Percentiles rank a stretch among this genome's conserved stretches.
These are phyloP conservation scores for Neotoma lepida DNA, from an alignment of 2,113 vertebrate genomes.

Conservation along the genomic window DNA sequence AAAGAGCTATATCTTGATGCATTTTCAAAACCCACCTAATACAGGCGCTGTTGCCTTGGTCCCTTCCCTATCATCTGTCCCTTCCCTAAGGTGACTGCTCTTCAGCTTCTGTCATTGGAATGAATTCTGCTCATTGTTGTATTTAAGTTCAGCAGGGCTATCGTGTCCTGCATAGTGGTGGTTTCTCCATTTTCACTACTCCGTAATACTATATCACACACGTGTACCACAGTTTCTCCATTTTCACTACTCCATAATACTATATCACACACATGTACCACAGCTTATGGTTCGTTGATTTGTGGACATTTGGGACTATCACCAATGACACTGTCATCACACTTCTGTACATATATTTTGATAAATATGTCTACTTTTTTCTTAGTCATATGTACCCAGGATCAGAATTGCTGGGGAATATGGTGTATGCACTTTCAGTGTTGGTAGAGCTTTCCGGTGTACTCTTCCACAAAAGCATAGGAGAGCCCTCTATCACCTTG, in stretches of 20 bases:
- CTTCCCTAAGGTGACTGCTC: background rate
- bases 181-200: background rate
- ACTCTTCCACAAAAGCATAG: background rate
- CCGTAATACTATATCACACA: background rate
- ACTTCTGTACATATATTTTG: background rate
- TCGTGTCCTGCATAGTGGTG: background rate
- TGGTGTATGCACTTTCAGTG: background rate
- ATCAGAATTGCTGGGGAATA: background rate
- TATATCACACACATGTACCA: background rate
- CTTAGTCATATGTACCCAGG: background rate
- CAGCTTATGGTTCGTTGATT: background rate
- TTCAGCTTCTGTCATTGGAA: background rate
- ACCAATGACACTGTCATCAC: background rate
- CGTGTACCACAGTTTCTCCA: rapidly evolving
- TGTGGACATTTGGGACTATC: background rate
- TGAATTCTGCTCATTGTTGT: background rate
- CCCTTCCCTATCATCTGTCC: background rate
- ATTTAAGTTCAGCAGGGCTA: background rate
- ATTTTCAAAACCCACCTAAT: background rate
- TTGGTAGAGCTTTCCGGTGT: background rate
- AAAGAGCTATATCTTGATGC: background rate
- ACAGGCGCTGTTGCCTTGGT: rapidly evolving
- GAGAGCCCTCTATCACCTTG: background rate
- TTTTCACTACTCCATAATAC: background rate
- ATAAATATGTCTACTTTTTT: background rate